Evolutionary conservation across 92 coral and sea anemone genomes (phyloP).

Genomic region (Phenganax subtilis): DNA sequence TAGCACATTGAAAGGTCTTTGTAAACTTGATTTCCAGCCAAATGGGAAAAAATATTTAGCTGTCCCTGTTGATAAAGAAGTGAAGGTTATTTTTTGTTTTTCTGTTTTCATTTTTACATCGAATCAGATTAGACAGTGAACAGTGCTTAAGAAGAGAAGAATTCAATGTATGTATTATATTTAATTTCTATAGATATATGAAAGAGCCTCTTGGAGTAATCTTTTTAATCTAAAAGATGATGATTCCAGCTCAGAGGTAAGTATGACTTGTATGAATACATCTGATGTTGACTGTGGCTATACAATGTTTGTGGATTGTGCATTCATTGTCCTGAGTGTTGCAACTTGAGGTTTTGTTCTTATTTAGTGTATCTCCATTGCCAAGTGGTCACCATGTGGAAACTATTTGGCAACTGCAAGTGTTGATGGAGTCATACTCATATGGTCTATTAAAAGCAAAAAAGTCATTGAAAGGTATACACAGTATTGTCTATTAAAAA

Average conservation of each 20-base stretch:
- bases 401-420: slow-evolving; percentile 76
- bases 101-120: not conserved
- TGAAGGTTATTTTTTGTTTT: slow-evolving; percentile 53
- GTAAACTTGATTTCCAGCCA: slow-evolving; percentile 87
- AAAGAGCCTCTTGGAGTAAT: slow-evolving; percentile 72
- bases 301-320: not conserved
- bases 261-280: not conserved
- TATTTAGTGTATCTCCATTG: slow-evolving; percentile 66
- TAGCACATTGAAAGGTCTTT: slow-evolving; percentile 70
- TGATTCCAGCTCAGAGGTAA: slow-evolving; percentile 67
- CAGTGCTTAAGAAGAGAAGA: not conserved
- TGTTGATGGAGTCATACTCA: slow-evolving; percentile 77
- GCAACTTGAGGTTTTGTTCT: not conserved
- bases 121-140: not conserved
- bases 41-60: slow-evolving; percentile 90
- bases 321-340: not conserved
- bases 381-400: slow-evolving; percentile 97
- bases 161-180: no score
- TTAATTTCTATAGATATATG: slow-evolving; percentile 56
- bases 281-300: not conserved
- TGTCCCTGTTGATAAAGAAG: slow-evolving; percentile 72
- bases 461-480: slow-evolving; percentile 69
- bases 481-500: not conserved
- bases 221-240: slow-evolving; percentile 55
- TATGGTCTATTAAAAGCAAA: slow-evolving; percentile 69